phyloP scores from a whole-genome alignment of 1,140 invertebrate species.

The Charaxes varanes region DNA sequence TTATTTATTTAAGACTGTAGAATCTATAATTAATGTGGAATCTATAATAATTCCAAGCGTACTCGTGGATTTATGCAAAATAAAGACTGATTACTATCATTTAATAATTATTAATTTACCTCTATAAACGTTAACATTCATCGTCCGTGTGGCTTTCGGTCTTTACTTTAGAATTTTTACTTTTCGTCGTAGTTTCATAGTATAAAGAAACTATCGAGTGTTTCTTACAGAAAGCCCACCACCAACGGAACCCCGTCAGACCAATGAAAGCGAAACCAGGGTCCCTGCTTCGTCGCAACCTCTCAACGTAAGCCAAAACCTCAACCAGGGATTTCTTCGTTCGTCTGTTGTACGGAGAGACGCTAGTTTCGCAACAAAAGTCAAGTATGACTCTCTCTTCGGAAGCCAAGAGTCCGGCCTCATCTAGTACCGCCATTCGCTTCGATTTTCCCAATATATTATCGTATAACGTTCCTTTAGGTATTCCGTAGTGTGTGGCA shows the following conservation, averaged over 20 bases:
- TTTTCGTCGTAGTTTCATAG: slow-evolving; percentile 37
- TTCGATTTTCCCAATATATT: slow-evolving; percentile 86
- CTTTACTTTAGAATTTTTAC: slow-evolving; percentile 34
- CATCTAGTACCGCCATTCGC: slow-evolving; percentile 83
- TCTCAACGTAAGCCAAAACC: slow-evolving; percentile 80
- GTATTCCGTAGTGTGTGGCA: slow-evolving; percentile 81
- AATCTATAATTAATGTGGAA: too few species aligned
- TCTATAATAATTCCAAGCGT: too few species aligned
- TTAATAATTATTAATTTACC: background rate
- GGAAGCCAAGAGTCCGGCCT: slow-evolving; percentile 76
- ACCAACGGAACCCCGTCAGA: slow-evolving; percentile 83
- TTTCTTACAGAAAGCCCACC: slow-evolving; percentile 89
- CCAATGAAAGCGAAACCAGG: slow-evolving; percentile 80
- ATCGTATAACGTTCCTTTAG: slow-evolving; percentile 86
- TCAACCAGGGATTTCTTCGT: slow-evolving; percentile 81
- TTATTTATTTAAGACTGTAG: too few species aligned
- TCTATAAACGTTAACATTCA: slow-evolving; percentile 22
- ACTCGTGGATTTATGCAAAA: too few species aligned
- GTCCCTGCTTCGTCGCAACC: slow-evolving; percentile 75
- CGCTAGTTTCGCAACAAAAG: slow-evolving; percentile 83
- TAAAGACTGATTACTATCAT: too few species aligned
- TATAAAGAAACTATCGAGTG: slow-evolving; percentile 79
- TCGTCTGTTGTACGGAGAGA: slow-evolving; percentile 82
- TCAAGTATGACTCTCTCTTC: slow-evolving; percentile 82
- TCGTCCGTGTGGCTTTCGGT: slow-evolving; percentile 34